A percentile compares a stretch with the other conserved stretches of the same genome.
These are phyloP conservation scores for Eumeta japonica DNA, from an alignment of 1,140 invertebrate genomes.

Conservation along the genomic window DNA sequence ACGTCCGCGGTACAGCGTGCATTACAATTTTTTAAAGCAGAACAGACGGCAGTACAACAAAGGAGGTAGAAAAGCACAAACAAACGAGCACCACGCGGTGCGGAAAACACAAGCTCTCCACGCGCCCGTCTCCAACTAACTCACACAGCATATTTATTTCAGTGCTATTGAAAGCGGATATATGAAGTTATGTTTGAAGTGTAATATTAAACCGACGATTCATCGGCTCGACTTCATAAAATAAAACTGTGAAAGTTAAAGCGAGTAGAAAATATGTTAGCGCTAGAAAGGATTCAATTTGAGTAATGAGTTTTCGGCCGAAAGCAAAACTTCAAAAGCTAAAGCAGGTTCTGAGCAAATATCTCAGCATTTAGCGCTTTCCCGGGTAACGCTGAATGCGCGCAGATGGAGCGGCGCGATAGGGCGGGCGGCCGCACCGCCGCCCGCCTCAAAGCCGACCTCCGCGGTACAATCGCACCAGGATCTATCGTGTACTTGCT, in stretches of 20 bases:
- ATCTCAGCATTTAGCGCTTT: conserved; percentile 45
- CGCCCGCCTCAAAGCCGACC: conserved; percentile 21
- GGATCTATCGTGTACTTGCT: conserved; percentile 13
- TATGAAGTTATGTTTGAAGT: too few species aligned
- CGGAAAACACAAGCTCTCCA: too few species aligned
- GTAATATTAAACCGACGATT: too few species aligned
- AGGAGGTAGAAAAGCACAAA: conserved; percentile 51
- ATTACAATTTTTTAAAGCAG: conserved; percentile 55
- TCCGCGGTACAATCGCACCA: conserved; percentile 18
- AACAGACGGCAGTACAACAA: conserved; percentile 51
- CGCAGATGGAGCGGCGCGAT: conserved; percentile 40
- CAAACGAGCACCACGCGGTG: conserved; percentile 47
- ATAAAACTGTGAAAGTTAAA: too few species aligned
- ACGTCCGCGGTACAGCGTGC: conserved; percentile 39
- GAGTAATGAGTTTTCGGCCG: too few species aligned
- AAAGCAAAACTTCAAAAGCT: conserved; percentile 33
- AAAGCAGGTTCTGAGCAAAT: conserved; percentile 22
- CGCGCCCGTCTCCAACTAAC: too few species aligned
- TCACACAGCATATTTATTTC: too few species aligned
- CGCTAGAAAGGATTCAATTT: conserved; percentile 31
- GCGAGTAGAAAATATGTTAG: too few species aligned
- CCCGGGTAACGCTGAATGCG: conserved; percentile 37
- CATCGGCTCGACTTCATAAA: too few species aligned
- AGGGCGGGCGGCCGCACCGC: conserved; percentile 19
- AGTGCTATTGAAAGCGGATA: too few species aligned